These are phyloP conservation scores for Lepidurus arcticus DNA, from an alignment of 1,140 invertebrate species.

Conservation along the genomic window DNA sequence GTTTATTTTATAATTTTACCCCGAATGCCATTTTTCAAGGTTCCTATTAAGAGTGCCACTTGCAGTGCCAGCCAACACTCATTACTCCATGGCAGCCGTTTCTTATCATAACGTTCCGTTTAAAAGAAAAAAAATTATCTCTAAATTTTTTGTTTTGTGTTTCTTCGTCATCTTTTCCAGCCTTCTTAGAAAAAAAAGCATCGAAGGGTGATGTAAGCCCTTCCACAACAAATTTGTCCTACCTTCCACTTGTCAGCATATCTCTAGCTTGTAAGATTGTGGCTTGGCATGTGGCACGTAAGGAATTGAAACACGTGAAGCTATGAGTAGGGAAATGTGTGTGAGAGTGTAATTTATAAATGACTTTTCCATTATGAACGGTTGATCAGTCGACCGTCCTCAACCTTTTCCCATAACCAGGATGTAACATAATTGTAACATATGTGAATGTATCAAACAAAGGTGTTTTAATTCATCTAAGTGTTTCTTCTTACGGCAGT, in stretches of 20 bases:
- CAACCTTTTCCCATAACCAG: constrained; percentile 17
- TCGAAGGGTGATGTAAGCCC: not conserved
- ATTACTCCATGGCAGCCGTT: constrained; percentile 10
- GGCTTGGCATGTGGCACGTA: constrained; percentile 13
- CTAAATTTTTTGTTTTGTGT: not conserved
- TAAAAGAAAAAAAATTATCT: not conserved
- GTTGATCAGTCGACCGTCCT: constrained; percentile 17
- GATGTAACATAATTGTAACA: constrained; percentile 22
- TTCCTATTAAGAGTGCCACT: constrained; percentile 21
- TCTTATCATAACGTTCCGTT: not conserved
- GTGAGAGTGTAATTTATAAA: not conserved
- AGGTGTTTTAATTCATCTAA: not conserved
- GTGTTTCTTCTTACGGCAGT: not conserved
- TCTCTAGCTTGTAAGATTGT: constrained; percentile 22
- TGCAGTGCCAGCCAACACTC: constrained; percentile 20
- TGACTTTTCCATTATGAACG: constrained; percentile 19
- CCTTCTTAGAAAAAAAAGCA: not conserved
- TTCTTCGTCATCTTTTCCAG: not conserved
- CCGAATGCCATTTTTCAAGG: constrained; percentile 21
- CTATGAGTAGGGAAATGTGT: not conserved
- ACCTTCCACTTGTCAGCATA: constrained; percentile 14
- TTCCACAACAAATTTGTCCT: not conserved
- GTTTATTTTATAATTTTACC: not conserved
- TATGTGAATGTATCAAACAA: constrained; percentile 22
- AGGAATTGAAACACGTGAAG: not conserved